Evolutionary conservation across 2,797 vertebrate genomes (phyloP).

Genomic region (Discoglossus pictus): DNA sequence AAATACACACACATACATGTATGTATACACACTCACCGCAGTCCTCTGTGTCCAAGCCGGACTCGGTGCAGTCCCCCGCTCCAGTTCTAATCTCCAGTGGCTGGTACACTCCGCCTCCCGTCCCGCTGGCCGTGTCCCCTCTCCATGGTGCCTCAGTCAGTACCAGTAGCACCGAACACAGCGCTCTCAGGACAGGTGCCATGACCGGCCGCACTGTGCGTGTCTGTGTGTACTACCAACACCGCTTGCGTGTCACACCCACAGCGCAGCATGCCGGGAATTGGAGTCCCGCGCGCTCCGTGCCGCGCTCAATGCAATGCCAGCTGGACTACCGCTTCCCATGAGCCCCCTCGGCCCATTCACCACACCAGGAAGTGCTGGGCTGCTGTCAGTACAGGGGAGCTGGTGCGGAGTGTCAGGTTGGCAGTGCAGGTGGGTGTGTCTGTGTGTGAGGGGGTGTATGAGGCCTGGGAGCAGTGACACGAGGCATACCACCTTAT

Average conservation of each 20-base stretch:
- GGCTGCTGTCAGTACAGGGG: conserved; percentile 25
- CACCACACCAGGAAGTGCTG: conserved; percentile 38
- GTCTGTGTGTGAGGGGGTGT: conserved; percentile 5
- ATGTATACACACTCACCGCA: conserved; percentile 26
- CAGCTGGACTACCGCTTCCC: conserved; percentile 19
- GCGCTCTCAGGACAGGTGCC: conserved; percentile 24
- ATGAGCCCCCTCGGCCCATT: conserved; percentile 25
- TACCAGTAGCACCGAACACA: conserved; percentile 3
- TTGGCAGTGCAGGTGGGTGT: conserved; percentile 29
- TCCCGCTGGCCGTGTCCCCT: conserved; percentile 7
- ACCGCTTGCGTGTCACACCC: conserved; percentile 23
- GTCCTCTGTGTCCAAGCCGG: conserved; percentile 41
- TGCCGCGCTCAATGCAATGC: neutral
- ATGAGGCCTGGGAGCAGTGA: too few relatives aligned
- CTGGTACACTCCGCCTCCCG: conserved; percentile 1
- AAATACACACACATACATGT: neutral
- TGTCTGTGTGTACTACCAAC: conserved; percentile 14
- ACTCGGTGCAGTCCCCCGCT: conserved; percentile 32
- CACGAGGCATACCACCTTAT: too few relatives aligned
- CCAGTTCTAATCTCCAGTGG: conserved; percentile 3
- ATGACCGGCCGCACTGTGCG: conserved; percentile 12
- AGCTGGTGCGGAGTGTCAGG: conserved; percentile 18
- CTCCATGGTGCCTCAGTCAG: neutral
- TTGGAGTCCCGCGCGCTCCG: neutral
- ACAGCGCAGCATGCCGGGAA: neutral